Conservation (phyloP, 1,140 invertebrate genomes). For the Pogonomyrmex californicus region DNA sequence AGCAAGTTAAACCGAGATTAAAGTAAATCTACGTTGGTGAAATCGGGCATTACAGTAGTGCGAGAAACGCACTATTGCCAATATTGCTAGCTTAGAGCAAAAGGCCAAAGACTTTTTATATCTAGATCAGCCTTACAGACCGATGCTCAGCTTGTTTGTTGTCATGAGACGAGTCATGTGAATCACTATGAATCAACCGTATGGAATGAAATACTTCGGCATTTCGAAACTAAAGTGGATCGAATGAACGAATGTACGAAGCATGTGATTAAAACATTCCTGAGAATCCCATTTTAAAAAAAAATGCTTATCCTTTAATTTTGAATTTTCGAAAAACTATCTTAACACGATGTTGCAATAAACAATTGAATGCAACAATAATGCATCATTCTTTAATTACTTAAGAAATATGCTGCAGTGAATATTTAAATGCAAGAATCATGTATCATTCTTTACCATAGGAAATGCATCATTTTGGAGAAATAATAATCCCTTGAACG, state of each 20-base stretch:
- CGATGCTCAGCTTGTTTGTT: not conserved
- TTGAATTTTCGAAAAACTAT: not conserved
- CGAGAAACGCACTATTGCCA: no score
- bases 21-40: no score
- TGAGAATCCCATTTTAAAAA: not conserved
- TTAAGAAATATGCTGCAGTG: not conserved
- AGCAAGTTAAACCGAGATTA: no score
- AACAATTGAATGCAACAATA: not conserved
- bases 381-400: not conserved
- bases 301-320: not conserved
- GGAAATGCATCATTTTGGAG: not conserved
- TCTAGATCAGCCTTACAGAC: no score
- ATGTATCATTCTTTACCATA: not conserved
- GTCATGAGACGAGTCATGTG: not conserved
- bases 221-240: not conserved
- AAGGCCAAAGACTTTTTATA: no score
- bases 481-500: not conserved
- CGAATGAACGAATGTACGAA: not conserved
- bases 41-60: no score
- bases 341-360: not conserved
- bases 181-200: not conserved
- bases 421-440: not conserved
- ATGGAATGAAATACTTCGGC: not conserved
- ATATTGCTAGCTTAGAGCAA: no score
- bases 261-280: not conserved